Evolutionary conservation across 2,113 vertebrate species (phyloP).

Genomic region (Nycticorax nycticorax): DNA sequence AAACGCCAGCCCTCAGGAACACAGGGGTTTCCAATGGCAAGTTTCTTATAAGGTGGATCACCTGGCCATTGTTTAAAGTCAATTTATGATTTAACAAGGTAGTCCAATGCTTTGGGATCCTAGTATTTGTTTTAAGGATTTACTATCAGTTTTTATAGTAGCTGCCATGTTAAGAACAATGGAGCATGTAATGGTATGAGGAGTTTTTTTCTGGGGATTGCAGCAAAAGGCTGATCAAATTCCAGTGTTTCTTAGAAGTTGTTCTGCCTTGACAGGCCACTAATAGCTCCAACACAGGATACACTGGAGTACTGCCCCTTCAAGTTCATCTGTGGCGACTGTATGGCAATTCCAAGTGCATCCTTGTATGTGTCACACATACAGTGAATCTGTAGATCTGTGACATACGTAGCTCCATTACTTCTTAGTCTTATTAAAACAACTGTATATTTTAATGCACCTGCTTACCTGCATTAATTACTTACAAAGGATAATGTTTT

Average conservation of each 20-base stretch:
- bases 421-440: background rate
- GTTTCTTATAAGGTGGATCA: background rate
- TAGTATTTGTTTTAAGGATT: background rate
- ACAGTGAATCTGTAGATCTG: background rate
- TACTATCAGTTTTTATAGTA: background rate
- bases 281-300: background rate
- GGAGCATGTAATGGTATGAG: background rate
- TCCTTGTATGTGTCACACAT: accelerated
- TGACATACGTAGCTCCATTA: background rate
- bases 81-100: background rate
- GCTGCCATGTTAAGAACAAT: background rate
- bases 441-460: background rate
- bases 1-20: background rate
- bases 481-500: background rate
- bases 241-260: background rate
- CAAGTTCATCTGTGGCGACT: background rate
- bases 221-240: background rate
- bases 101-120: background rate
- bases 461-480: background rate
- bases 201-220: background rate
- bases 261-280: background rate
- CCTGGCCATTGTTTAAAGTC: background rate
- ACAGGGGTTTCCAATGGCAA: background rate
- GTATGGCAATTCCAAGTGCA: background rate
- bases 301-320: background rate